phyloP scores from a whole-genome alignment of 2,797 vertebrate genomes.

The Protonibea diacanthus region DNA sequence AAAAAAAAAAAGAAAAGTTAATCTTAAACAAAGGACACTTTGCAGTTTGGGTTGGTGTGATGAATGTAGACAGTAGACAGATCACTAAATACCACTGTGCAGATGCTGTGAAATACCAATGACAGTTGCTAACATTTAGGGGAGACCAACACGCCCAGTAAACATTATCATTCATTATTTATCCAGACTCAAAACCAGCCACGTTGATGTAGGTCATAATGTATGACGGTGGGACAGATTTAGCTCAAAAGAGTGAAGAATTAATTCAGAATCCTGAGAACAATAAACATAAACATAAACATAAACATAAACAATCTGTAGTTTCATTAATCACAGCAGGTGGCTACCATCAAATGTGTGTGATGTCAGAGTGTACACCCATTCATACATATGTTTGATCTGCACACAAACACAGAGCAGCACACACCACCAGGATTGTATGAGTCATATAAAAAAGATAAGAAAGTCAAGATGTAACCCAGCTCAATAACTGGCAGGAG shows the following conservation, averaged over 20 bases:
- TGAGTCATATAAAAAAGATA: slow-evolving; percentile 36
- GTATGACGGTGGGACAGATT: slow-evolving; percentile 1
- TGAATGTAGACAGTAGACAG: too few relatives aligned
- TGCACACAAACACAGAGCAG: slow-evolving; percentile 21
- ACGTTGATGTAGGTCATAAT: slow-evolving; percentile 13
- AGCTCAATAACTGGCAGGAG: background rate
- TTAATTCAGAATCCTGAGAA: slow-evolving; percentile 19
- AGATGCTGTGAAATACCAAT: too few relatives aligned
- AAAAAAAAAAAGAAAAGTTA: too few relatives aligned
- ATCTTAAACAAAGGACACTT: background rate
- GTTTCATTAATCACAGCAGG: slow-evolving; percentile 29
- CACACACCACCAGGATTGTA: background rate
- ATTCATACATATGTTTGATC: slow-evolving; percentile 14
- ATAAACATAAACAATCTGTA: slow-evolving; percentile 34
- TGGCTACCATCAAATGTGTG: background rate
- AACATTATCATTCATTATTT: too few relatives aligned
- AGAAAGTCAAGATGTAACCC: slow-evolving; percentile 9
- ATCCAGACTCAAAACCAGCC: too few relatives aligned
- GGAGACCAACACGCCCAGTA: too few relatives aligned
- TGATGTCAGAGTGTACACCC: background rate
- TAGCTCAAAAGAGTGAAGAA: slow-evolving; percentile 10
- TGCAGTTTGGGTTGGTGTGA: background rate
- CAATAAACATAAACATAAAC: slow-evolving; percentile 36
- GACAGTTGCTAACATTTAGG: too few relatives aligned
- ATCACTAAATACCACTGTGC: too few relatives aligned